A percentile compares a stretch with the other conserved stretches of the same genome.
Conservation (phyloP, 2,797 vertebrate genomes). For the Chelonia mydas region DNA sequence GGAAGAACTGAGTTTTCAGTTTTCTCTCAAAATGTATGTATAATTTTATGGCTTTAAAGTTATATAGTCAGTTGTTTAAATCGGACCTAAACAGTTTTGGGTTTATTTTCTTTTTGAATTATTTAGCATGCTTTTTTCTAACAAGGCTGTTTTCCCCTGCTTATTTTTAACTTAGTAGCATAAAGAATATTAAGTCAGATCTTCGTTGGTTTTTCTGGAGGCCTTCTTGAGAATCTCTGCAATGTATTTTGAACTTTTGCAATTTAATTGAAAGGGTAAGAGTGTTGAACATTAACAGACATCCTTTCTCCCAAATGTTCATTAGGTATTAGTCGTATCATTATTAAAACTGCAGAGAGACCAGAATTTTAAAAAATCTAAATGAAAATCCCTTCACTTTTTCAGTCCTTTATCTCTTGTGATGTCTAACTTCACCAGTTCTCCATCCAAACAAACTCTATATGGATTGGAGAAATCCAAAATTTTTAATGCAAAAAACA, state of each 20-base stretch:
- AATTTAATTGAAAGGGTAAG: not conserved
- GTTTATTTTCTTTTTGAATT: not conserved
- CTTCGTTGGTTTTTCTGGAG: not conserved
- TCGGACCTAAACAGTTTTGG: not conserved
- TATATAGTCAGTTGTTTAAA: not conserved
- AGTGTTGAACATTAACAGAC: not conserved
- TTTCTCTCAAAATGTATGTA: not conserved
- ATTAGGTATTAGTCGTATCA: rapidly evolving
- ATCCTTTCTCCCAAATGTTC: not conserved
- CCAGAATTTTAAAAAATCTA: not conserved
- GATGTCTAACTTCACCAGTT: not conserved
- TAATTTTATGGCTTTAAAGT: not conserved
- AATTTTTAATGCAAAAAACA: not conserved
- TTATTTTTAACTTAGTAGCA: slow-evolving; percentile 1
- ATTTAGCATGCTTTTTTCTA: not conserved
- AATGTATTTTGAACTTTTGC: not conserved
- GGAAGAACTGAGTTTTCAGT: not conserved
- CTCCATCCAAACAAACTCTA: not conserved
- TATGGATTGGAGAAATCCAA: not conserved
- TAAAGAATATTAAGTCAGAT: not conserved
- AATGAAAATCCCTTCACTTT: not conserved
- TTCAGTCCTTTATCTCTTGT: not conserved
- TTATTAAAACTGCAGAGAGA: not conserved
- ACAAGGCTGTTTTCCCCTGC: not conserved
- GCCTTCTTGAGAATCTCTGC: not conserved